Conservation (phyloP, 2,888 invertebrate genomes). For the Keiferia lycopersicella region DNA sequence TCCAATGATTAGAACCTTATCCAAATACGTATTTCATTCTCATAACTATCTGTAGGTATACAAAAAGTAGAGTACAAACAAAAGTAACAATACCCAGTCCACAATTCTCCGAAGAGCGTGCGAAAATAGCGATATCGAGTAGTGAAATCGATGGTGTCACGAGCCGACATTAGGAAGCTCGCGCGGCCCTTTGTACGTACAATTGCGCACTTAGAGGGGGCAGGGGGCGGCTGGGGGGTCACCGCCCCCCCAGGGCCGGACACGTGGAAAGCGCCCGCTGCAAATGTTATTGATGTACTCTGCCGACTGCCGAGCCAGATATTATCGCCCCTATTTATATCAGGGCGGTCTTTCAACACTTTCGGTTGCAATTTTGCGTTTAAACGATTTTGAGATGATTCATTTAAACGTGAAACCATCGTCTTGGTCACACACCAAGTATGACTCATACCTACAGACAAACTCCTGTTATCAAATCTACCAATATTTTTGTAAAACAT, state of each 20-base stretch:
- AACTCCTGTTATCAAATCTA: no score
- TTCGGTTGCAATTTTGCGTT: background rate
- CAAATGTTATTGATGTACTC: constrained; percentile 27
- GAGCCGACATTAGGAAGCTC: constrained; percentile 19
- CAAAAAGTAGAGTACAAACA: no score
- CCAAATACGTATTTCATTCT: background rate
- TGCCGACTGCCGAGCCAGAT: constrained; percentile 35
- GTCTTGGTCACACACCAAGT: no score
- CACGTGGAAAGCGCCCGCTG: constrained; percentile 25
- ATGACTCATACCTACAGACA: no score
- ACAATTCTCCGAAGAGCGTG: background rate
- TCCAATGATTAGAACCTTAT: background rate
- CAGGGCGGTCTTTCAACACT: constrained; percentile 8
- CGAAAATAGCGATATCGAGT: constrained; percentile 13
- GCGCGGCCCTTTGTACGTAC: constrained; percentile 49
- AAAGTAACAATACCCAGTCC: background rate
- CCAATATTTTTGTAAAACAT: no score
- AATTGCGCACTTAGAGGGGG: constrained; percentile 52
- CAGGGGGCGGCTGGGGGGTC: constrained; percentile 21
- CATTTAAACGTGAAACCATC: background rate
- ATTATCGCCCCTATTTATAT: constrained; percentile 43
- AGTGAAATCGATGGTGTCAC: constrained; percentile 20
- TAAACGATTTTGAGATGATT: background rate
- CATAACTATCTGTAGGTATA: no score
- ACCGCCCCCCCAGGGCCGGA: constrained; percentile 19